A percentile compares a stretch with the other conserved stretches of the same genome.
Evolutionary conservation across 2,888 invertebrate genomes (phyloP).

Genomic region (Euphydryas editha): DNA sequence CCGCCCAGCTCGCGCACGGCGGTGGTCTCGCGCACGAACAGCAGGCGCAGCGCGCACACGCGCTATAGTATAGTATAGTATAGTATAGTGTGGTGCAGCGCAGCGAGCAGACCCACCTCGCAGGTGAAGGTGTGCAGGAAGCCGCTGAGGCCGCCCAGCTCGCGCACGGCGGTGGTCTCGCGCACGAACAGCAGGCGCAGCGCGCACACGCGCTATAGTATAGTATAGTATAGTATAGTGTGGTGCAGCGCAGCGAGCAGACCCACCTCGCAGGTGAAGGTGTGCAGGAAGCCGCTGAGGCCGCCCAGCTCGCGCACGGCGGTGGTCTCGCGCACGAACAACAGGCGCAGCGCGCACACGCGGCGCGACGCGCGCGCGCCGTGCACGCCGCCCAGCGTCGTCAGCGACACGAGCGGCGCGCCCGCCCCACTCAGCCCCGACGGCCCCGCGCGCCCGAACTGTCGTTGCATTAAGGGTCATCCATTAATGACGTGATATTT

Average conservation of each 20-base stretch:
- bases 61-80: neutral
- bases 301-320: conserved; percentile 95
- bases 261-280: conserved; percentile 89
- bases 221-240: no score
- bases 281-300: conserved; percentile 96
- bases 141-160: conserved; percentile 94
- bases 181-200: conserved; percentile 98
- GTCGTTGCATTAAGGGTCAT: no score
- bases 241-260: no score
- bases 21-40: no score
- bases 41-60: no score
- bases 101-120: neutral
- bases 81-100: neutral
- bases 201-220: no score
- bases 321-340: conserved; percentile 97
- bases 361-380: conserved; percentile 87
- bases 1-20: no score
- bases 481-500: no score
- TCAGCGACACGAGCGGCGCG: conserved; percentile 41
- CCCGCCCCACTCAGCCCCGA: conserved; percentile 46
- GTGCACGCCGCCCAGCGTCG: conserved; percentile 86
- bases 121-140: conserved; percentile 96
- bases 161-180: conserved; percentile 95
- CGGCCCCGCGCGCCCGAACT: no score
- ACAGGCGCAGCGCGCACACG: conserved; percentile 96